phyloP scores from a whole-genome alignment of 1,140 invertebrate genomes.

The Drosophila nannoptera region DNA sequence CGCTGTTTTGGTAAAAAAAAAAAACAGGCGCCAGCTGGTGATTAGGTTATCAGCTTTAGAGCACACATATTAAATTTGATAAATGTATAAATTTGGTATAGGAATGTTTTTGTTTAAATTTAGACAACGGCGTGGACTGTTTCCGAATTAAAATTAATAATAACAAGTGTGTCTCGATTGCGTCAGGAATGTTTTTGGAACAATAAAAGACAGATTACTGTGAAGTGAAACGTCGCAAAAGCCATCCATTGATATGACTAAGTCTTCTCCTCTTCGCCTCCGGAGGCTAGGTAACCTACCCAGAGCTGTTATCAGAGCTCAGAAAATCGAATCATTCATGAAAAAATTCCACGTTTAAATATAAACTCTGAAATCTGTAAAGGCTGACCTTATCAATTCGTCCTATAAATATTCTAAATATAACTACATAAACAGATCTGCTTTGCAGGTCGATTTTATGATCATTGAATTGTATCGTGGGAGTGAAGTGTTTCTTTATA shows the following conservation, averaged over 20 bases:
- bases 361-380: background rate
- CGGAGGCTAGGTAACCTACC: background rate
- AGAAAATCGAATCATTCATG: background rate
- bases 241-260: background rate
- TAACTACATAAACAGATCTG: no score
- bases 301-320: background rate
- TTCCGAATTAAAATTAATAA: constrained; percentile 13
- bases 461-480: no score
- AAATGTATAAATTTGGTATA: constrained; percentile 41
- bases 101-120: constrained; percentile 43
- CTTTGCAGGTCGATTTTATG: no score
- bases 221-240: no score
- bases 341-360: background rate
- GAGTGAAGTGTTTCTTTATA: no score
- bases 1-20: background rate
- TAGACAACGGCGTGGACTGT: constrained; percentile 36
- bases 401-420: no score
- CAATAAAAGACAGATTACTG: background rate
- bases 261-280: background rate
- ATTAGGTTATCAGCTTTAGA: constrained; percentile 39
- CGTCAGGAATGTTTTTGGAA: background rate
- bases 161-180: background rate
- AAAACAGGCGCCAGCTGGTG: background rate
- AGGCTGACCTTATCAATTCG: no score
- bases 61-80: background rate